These are phyloP conservation scores for Pungitius pungitius DNA, from an alignment of 2,113 vertebrate species.

Conservation along the genomic window DNA sequence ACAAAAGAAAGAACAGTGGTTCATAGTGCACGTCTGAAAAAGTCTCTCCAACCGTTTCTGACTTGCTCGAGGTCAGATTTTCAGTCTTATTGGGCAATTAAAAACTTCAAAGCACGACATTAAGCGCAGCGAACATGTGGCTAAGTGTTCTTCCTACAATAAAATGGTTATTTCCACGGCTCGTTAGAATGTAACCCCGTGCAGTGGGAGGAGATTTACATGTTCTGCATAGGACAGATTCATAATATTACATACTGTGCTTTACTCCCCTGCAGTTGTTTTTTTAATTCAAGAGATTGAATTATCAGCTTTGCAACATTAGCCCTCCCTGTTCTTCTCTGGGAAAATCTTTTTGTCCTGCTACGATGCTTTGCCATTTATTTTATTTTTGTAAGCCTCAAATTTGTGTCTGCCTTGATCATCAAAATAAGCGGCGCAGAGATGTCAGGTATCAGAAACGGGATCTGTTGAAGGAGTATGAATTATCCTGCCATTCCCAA, in stretches of 20 bases:
- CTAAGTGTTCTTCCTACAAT: constrained; percentile 4
- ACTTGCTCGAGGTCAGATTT: neutral
- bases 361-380: neutral
- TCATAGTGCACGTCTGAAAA: neutral
- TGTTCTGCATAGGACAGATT: constrained; percentile 1
- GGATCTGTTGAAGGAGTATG: neutral
- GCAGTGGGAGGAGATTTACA: neutral
- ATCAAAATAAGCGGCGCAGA: constrained; percentile 21
- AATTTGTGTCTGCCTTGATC: neutral
- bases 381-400: neutral
- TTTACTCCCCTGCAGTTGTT: constrained; percentile 24
- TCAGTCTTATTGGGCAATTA: constrained; percentile 18
- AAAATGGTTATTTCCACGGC: neutral
- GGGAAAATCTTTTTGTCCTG: constrained; percentile 14
- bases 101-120: constrained; percentile 12
- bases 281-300: neutral
- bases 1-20: neutral
- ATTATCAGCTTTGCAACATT: constrained; percentile 16
- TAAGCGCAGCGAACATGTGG: constrained; percentile 18
- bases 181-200: constrained; percentile 9
- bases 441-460: neutral
- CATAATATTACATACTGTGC: neutral
- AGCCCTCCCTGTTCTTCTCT: constrained; percentile 13
- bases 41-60: neutral
- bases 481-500: neutral